Conservation (phyloP, 1,140 invertebrate genomes). For the Diachasma alloeum region DNA sequence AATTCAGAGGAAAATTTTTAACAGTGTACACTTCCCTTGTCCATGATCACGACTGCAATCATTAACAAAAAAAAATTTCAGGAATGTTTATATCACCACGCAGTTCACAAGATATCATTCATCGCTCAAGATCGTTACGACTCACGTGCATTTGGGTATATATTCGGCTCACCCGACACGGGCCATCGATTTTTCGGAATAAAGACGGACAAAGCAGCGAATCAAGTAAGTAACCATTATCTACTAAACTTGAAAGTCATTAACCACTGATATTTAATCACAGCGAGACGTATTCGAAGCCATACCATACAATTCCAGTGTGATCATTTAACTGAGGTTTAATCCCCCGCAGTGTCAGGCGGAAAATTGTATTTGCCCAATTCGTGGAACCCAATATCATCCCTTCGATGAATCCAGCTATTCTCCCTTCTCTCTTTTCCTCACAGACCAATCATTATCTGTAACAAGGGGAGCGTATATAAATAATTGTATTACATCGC, state of each 20-base stretch:
- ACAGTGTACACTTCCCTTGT: no score
- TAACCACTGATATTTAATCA: conserved; percentile 8
- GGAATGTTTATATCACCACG: conserved; percentile 96
- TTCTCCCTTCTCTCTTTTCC: not conserved
- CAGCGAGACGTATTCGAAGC: not conserved
- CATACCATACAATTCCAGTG: conserved; percentile 2
- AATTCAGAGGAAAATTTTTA: no score
- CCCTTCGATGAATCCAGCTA: conserved; percentile 21
- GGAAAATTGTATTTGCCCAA: conserved; percentile 58
- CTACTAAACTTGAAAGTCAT: not conserved
- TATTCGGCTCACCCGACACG: conserved; percentile 95
- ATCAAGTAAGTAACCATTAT: conserved; percentile 72
- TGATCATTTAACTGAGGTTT: not conserved
- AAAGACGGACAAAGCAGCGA: conserved; percentile 98
- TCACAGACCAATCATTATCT: conserved; percentile 42
- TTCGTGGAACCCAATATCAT: conserved; percentile 52
- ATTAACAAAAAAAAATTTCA: conserved; percentile 60
- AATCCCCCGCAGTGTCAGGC: conserved; percentile 5
- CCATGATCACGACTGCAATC: not conserved
- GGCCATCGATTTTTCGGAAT: conserved; percentile 98
- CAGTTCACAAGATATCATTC: conserved; percentile 98
- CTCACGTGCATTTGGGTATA: conserved; percentile 96
- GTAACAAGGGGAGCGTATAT: conserved; percentile 43
- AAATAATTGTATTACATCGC: conserved; percentile 61
- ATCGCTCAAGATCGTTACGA: conserved; percentile 98